Conservation (phyloP, 53 echinoderm and acorn worm species). For the Arbacia lixula region DNA sequence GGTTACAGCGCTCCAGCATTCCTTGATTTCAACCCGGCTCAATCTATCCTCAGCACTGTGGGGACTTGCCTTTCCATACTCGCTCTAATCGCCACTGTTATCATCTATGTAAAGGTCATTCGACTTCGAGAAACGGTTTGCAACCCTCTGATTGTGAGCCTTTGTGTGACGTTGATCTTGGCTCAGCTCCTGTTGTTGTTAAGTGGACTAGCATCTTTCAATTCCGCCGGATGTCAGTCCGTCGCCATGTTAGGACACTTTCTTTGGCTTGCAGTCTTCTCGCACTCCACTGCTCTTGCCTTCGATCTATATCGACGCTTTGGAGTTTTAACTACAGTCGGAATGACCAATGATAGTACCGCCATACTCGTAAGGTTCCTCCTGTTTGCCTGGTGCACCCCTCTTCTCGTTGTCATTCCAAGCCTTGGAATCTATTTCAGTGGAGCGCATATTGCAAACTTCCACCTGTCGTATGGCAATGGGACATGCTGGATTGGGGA, state of each 20-base stretch:
- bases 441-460: conserved; percentile 19
- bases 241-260: conserved; percentile 66
- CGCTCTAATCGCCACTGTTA: background rate
- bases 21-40: background rate
- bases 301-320: conserved; percentile 65
- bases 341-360: background rate
- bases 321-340: conserved; percentile 8
- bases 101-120: conserved; percentile 7
- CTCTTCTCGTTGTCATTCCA: conserved; percentile 56
- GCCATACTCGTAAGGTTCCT: conserved; percentile 15
- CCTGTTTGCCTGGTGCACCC: conserved; percentile 45
- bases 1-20: background rate
- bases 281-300: conserved; percentile 67
- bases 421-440: conserved; percentile 63
- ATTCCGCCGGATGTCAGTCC: background rate
- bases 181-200: background rate
- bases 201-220: background rate
- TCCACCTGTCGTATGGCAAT: conserved; percentile 50
- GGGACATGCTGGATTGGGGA: conserved; percentile 67
- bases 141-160: background rate
- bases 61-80: background rate
- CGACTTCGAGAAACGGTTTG: background rate
- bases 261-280: conserved; percentile 66
- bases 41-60: background rate
- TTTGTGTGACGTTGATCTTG: background rate